Evolutionary conservation across 2,888 invertebrate genomes (phyloP).

Genomic region (Liopterus haemorrhoidalis): DNA sequence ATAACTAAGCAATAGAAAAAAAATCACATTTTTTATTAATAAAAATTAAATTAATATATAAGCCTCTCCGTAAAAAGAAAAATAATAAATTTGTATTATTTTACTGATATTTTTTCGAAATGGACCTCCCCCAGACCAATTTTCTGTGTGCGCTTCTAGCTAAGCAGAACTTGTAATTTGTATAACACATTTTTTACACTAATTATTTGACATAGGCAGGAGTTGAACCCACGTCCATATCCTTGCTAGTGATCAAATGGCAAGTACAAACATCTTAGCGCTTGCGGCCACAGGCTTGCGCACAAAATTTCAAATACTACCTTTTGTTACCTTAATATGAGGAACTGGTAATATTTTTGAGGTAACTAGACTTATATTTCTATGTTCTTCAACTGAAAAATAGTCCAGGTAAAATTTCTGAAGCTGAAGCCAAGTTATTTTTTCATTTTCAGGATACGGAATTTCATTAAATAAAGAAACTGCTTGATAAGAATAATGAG

Average conservation of each 20-base stretch:
- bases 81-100: background rate
- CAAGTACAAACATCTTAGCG: too few species aligned
- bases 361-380: too few species aligned
- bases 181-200: too few species aligned
- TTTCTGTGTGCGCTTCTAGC: too few species aligned
- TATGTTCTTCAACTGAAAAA: slow-evolving; percentile 26
- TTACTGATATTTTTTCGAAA: too few species aligned
- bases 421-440: slow-evolving; percentile 42
- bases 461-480: slow-evolving; percentile 40
- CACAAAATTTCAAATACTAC: too few species aligned
- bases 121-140: too few species aligned
- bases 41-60: background rate
- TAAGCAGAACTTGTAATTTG: background rate
- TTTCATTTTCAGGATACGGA: slow-evolving; percentile 32
- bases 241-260: too few species aligned
- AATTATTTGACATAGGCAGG: too few species aligned
- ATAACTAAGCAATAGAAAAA: slow-evolving; percentile 1
- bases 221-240: too few species aligned
- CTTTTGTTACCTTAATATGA: slow-evolving; percentile 37
- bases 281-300: too few species aligned
- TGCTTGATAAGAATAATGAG: slow-evolving; percentile 38
- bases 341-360: slow-evolving; percentile 36
- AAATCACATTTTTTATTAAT: too few species aligned
- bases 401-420: slow-evolving; percentile 41
- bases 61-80: background rate